Conservation (phyloP, 2,888 invertebrate genomes). For the Sylvicola cinctus region DNA sequence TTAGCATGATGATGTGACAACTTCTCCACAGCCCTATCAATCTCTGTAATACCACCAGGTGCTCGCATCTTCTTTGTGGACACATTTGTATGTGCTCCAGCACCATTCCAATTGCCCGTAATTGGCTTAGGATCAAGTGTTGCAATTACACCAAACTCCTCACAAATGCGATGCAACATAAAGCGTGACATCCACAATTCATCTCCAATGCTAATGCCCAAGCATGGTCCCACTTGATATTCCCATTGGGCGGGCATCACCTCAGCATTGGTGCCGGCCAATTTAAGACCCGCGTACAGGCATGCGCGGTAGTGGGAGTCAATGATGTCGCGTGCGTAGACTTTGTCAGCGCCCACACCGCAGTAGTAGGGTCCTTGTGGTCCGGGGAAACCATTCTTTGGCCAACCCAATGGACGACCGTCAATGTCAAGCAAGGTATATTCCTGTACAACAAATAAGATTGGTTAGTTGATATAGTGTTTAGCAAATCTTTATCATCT, state of each 20-base stretch:
- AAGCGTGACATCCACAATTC: conserved; percentile 79
- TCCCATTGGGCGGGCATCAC: conserved; percentile 97
- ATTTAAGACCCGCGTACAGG: conserved; percentile 80
- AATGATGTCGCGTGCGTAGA: conserved; percentile 87
- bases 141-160: conserved; percentile 68
- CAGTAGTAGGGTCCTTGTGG: conserved; percentile 99
- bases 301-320: conserved; percentile 93
- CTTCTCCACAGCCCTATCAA: conserved; percentile 90
- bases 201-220: conserved; percentile 64
- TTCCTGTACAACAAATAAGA: conserved; percentile 29
- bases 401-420: conserved; percentile 79
- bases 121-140: conserved; percentile 54
- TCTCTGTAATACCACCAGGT: conserved; percentile 71
- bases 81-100: conserved; percentile 93
- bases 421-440: conserved; percentile 77
- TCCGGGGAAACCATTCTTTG: conserved; percentile 79
- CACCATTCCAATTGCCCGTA: conserved; percentile 79
- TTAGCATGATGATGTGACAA: conserved; percentile 76
- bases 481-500: too few relatives aligned
- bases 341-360: conserved; percentile 89
- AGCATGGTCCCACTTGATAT: conserved; percentile 81
- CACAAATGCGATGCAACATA: conserved; percentile 74
- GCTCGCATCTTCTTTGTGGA: conserved; percentile 84
- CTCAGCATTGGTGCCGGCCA: conserved; percentile 90
- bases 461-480: too few relatives aligned